Evolutionary conservation across 2,797 vertebrate species (phyloP).

Genomic region (Staurois parvus): DNA sequence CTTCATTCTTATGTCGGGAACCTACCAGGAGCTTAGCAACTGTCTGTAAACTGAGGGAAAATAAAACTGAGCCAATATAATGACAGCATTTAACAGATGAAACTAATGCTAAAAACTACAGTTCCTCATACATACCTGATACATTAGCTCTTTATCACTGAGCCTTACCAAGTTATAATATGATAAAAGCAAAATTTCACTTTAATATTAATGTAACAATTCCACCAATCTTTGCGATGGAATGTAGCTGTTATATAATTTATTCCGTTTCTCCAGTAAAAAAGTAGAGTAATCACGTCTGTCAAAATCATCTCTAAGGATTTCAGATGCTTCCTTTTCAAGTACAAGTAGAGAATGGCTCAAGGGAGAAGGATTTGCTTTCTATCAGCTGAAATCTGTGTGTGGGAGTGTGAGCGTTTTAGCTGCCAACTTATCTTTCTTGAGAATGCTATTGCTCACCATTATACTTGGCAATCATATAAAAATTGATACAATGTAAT

Average conservation of each 20-base stretch:
- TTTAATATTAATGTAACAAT: slow-evolving; percentile 7
- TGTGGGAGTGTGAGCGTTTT: slow-evolving; percentile 41
- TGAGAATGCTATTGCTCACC: slow-evolving; percentile 43
- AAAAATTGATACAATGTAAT: slow-evolving; percentile 35
- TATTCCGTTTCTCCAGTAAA: slow-evolving; percentile 12
- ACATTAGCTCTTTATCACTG: not conserved
- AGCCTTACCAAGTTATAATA: not conserved
- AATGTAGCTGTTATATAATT: slow-evolving; percentile 28
- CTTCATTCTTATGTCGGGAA: not conserved
- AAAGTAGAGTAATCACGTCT: slow-evolving; percentile 28
- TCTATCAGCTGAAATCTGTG: slow-evolving; percentile 46
- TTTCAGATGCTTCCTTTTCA: slow-evolving; percentile 42
- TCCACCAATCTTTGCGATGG: not conserved
- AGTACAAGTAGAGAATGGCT: slow-evolving; percentile 39
- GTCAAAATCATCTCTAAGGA: slow-evolving; percentile 34
- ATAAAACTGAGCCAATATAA: not conserved
- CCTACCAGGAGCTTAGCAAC: not conserved
- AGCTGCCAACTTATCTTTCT: slow-evolving; percentile 46
- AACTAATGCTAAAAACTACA: not conserved
- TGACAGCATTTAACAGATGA: not conserved
- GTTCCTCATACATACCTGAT: not conserved
- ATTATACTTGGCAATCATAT: slow-evolving; percentile 27
- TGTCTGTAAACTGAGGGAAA: not conserved
- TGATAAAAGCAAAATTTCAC: not conserved
- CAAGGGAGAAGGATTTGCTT: slow-evolving; percentile 36